Evolutionary conservation across 2,113 vertebrate genomes (phyloP), one percentile per base, ranked within the genome.

Genomic region (Xiphias gladius): DNA sequence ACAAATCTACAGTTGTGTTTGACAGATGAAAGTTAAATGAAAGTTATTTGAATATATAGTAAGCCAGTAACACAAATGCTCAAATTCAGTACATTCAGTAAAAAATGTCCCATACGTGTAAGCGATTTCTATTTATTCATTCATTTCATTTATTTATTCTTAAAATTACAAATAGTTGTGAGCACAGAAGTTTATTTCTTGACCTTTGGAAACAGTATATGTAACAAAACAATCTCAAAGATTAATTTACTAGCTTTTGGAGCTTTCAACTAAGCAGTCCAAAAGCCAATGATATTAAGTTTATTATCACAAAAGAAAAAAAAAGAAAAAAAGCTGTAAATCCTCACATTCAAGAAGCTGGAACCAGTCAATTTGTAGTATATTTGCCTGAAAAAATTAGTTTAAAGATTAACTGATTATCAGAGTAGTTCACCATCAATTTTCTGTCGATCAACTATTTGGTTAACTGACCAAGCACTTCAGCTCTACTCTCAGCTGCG

Each of bases 21-120:
- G 54, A 61, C 41, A 70, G 76, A 30, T 39, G 1, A 43, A 14
- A 77, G 16, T 46, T 84, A 52, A 76, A 65, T 73, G 8, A 69
- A 86, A 73, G 64, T 39, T 83, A 80, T 75, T 83, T 71, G 69
- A 78, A 78, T 83, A 80, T 75, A 75, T 75, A 72, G 75, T 64
- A 80, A 74, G 68, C 50, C 58, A 73, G 43, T 73, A 66, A 75
- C 63, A 65, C 48, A 82, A 68, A 30, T 32, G n/a, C 4, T 28
- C 41, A 39, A 46, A 35, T 50, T 75, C 24, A 14, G 16, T 20
- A 50, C 19, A 48, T 12, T 54, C 11, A 32, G 39, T 63, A 46
- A 67, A 39, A 61, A 50, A 61, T 0, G 13, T 2, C 13, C 35
- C 22, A 46, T 28, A 13, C n/a, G 35, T 79, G 32, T 24, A 46